These are phyloP conservation scores for Seira sanloemensis DNA, from an alignment of 2,888 invertebrate species.

Conservation along the genomic window DNA sequence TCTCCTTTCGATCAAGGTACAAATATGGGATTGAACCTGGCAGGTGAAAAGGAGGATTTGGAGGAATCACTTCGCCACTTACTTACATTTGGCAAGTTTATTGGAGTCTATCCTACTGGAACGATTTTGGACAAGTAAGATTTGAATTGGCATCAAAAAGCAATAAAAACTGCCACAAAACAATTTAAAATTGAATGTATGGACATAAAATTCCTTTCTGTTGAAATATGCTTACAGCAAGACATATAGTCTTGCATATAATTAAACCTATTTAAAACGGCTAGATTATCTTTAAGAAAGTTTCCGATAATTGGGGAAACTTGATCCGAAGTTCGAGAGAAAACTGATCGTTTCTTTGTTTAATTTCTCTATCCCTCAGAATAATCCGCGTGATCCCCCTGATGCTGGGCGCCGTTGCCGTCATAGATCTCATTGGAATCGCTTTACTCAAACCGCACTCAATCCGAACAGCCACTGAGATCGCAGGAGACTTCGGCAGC, in stretches of 20 bases:
- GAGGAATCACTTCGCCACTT: conserved; percentile 12
- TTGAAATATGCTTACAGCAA: background rate
- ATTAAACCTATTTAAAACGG: background rate
- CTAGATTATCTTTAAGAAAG: too few relatives aligned
- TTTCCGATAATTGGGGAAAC: too few relatives aligned
- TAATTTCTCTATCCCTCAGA: too few relatives aligned
- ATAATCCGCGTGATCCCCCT: conserved; percentile 9
- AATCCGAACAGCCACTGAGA: conserved; percentile 17
- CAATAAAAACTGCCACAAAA: too few relatives aligned
- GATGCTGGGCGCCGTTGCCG: conserved; percentile 20
- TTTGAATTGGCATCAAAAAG: too few relatives aligned
- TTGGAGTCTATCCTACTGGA: conserved; percentile 22
- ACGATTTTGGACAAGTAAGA: conserved; percentile 6
- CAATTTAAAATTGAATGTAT: too few relatives aligned
- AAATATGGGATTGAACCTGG: background rate
- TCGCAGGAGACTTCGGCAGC: conserved; percentile 16
- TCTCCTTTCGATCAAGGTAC: too few relatives aligned
- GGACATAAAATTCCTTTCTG: too few relatives aligned
- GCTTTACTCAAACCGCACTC: conserved; percentile 4
- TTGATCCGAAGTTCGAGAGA: too few relatives aligned
- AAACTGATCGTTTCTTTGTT: too few relatives aligned
- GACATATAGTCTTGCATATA: background rate
- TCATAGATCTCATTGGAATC: conserved; percentile 17
- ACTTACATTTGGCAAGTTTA: conserved; percentile 32
- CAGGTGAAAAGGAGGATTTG: conserved; percentile 20